A percentile compares a stretch with the other conserved stretches of the same genome.
Conservation (phyloP, 2,113 vertebrate species). For the Etheostoma cragini region DNA sequence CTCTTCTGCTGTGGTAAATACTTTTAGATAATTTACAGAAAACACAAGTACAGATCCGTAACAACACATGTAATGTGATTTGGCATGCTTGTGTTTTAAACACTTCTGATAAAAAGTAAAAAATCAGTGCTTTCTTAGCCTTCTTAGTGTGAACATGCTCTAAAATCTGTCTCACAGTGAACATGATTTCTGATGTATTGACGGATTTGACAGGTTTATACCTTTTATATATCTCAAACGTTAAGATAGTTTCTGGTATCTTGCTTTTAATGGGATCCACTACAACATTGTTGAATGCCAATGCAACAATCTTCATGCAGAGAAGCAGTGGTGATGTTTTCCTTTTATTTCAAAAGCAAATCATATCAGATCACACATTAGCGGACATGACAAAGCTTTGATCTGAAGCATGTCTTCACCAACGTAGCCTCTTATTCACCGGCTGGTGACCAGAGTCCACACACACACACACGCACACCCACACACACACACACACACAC, state of each 20-base stretch:
- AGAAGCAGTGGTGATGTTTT: slow-evolving; percentile 57
- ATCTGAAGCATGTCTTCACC: slow-evolving; percentile 65
- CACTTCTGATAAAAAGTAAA: not conserved
- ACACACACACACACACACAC: slow-evolving; percentile 38
- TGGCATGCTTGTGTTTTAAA: not conserved
- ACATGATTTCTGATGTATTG: not conserved
- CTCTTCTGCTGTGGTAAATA: not conserved
- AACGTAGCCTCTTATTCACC: slow-evolving; percentile 63
- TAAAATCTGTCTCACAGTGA: not conserved
- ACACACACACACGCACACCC: slow-evolving; percentile 24
- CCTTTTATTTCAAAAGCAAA: slow-evolving; percentile 54
- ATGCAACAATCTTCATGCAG: not conserved
- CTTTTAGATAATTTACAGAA: not conserved
- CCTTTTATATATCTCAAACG: not conserved
- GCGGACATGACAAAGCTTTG: slow-evolving; percentile 63
- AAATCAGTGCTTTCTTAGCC: not conserved
- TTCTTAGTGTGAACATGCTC: not conserved
- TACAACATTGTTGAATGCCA: not conserved
- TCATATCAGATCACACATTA: slow-evolving; percentile 58
- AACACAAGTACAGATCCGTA: not conserved
- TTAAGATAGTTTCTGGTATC: not conserved
- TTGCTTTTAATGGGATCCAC: not conserved
- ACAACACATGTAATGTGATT: not conserved
- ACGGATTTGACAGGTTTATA: not conserved
- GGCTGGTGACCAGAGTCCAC: slow-evolving; percentile 48